Percentiles rank a stretch among this genome's conserved stretches.
Evolutionary conservation across 2,888 invertebrate genomes (phyloP).

Genomic region (Dendrolimus pini): DNA sequence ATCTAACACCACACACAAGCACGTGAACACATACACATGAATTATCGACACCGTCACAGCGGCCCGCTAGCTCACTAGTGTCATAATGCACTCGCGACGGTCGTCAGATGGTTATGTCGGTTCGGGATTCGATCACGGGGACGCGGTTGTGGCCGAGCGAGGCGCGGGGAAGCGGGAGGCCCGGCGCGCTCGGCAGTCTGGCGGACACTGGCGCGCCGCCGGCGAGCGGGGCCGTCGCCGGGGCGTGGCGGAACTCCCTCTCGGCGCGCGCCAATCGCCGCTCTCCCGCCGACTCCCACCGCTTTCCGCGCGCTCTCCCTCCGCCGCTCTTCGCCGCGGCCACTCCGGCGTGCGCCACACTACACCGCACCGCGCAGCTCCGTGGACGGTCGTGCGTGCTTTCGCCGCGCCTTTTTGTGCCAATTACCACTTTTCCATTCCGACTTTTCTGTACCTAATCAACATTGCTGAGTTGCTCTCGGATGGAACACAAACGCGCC

Average conservation of each 20-base stretch:
- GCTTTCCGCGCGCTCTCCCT: slow-evolving; percentile 15
- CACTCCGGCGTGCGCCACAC: slow-evolving; percentile 26
- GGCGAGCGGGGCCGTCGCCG: slow-evolving; percentile 54
- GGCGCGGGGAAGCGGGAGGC: slow-evolving; percentile 74
- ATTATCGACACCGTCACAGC: slow-evolving; percentile 71
- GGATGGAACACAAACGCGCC: slow-evolving; percentile 28
- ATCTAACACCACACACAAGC: slow-evolving; percentile 71
- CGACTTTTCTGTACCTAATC: slow-evolving; percentile 57
- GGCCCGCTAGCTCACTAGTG: slow-evolving; percentile 76
- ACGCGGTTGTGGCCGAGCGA: slow-evolving; percentile 71
- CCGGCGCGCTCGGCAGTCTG: slow-evolving; percentile 77
- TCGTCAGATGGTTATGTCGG: slow-evolving; percentile 42
- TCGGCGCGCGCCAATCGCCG: slow-evolving; percentile 26
- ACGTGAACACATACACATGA: slow-evolving; percentile 71
- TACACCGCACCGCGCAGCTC: slow-evolving; percentile 47
- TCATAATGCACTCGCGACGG: slow-evolving; percentile 75
- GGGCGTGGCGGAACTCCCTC: slow-evolving; percentile 38
- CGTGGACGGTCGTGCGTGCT: slow-evolving; percentile 47
- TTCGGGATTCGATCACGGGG: slow-evolving; percentile 48
- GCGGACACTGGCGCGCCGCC: slow-evolving; percentile 69
- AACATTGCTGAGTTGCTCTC: slow-evolving; percentile 50
- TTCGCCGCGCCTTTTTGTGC: slow-evolving; percentile 42
- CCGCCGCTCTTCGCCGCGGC: slow-evolving; percentile 11
- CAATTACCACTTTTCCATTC: slow-evolving; percentile 54
- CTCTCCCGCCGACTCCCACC: slow-evolving; percentile 16